Evolutionary conservation across 2,888 invertebrate species (phyloP).

Genomic region (Caenorhabditis panamensis): DNA sequence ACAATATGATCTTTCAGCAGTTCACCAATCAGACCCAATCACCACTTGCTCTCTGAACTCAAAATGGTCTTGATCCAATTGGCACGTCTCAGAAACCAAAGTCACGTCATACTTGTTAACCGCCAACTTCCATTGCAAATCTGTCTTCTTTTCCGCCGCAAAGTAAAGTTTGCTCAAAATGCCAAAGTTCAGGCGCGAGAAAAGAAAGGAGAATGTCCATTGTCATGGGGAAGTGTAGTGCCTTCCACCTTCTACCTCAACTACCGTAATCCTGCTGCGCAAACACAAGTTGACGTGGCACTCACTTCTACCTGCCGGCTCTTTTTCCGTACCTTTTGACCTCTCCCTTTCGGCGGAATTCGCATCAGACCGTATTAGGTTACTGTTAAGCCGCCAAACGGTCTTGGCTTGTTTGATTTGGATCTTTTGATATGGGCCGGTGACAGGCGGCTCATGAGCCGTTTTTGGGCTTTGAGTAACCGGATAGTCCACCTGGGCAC

Average conservation of each 20-base stretch:
- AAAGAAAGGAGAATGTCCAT: background rate
- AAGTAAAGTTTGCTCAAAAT: background rate
- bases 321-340: constrained; percentile 8
- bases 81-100: background rate
- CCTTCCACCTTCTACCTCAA: background rate
- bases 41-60: background rate
- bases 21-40: too few species aligned
- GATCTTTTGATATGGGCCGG: constrained; percentile 19
- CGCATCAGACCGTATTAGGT: constrained; percentile 40
- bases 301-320: constrained; percentile 14
- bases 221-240: background rate
- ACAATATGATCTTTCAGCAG: too few species aligned
- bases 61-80: background rate
- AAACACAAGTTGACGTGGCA: constrained; percentile 1
- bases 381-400: constrained; percentile 47
- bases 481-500: constrained; percentile 5
- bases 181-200: background rate
- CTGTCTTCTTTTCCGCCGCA: background rate
- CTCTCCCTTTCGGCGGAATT: background rate
- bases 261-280: background rate
- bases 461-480: background rate
- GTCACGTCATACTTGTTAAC: background rate
- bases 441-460: constrained; percentile 6
- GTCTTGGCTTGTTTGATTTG: background rate
- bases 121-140: background rate